A percentile compares a stretch with the other conserved stretches of the same genome.
Conservation (phyloP, 2,888 invertebrate genomes). For the Rotaria macrura region DNA sequence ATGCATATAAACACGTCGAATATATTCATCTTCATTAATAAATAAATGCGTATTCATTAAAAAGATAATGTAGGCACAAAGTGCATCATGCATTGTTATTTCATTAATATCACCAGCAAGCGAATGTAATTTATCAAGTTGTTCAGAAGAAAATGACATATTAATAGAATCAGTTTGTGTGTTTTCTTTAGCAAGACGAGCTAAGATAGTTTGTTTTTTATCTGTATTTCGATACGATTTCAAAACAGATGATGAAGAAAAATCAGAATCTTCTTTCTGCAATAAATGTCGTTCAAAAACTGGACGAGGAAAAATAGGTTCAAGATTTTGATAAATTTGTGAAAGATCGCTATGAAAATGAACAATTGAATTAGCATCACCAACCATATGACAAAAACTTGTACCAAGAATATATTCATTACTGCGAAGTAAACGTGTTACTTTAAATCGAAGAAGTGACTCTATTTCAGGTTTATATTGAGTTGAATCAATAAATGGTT, state of each 20-base stretch:
- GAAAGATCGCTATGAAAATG: background rate
- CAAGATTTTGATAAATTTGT: background rate
- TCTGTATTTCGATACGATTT: background rate
- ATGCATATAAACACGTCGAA: background rate
- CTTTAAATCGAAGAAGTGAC: background rate
- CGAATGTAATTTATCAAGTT: background rate
- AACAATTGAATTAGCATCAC: background rate
- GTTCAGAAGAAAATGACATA: background rate
- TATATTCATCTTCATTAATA: background rate
- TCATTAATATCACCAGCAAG: background rate
- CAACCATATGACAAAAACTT: background rate
- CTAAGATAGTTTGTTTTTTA: background rate
- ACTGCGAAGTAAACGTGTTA: background rate
- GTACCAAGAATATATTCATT: background rate
- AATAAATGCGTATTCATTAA: background rate
- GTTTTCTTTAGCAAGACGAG: background rate
- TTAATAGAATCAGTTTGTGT: background rate
- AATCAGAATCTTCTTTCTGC: background rate
- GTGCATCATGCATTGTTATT: background rate
- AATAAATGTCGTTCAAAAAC: background rate
- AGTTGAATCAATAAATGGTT: background rate
- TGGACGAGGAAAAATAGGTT: background rate
- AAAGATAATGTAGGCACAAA: background rate
- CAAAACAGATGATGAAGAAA: background rate
- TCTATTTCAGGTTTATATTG: background rate